Base-by-base conservation (phyloP, 2,797 vertebrate genomes). In the Naso thynnoides region DNA sequence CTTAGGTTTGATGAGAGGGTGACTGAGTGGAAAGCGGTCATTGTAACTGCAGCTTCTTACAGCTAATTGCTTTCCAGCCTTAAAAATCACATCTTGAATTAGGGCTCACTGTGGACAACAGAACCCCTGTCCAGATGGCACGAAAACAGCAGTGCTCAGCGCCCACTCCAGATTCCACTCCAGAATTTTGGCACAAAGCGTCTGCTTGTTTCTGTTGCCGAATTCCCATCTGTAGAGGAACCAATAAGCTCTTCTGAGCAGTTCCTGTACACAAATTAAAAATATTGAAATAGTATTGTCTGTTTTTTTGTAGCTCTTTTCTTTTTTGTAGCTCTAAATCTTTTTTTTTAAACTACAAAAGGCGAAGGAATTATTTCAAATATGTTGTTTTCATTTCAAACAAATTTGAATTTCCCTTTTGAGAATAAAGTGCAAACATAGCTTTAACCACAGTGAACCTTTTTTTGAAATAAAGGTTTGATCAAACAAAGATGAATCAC, bases 111-210 rank as follows among this genome's bases (percentile, higher is more conserved):
- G 60, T 70, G 74, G 68, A 89, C 86, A 89, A 82, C 82, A 73
- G 55, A 47, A 59, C 69, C 61, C 73, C 80, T 83, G 84, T 90
- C 77, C 81, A 85, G 57, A 79, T 83, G 81, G 59, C 76, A 74
- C 59, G 44, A 53, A 78, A 77, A 70, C 82, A 75, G 60, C 76
- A 62, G 50, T 18, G 53, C 77, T 74, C 66, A 48, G 62, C 59
- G 57, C 82, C 88, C 75, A 82, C 85, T 89, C 75, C 66, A 83
- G 76, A 87, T 85, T 81, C 83, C 78, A 68, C 85, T 87, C 41
- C 3, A 71, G 45, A 48, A 70, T 61, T 78, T 69, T 81, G 81
- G 55, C 86, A 90, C 82, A 85, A 85, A 80, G 70, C 47, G 3
- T 38, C 31, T 72, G 61, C 31, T 84, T 91, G 82, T 91, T 66